Evolutionary conservation across 1,140 invertebrate species (phyloP).

Genomic region (Trachymyrmex cornetzi): DNA sequence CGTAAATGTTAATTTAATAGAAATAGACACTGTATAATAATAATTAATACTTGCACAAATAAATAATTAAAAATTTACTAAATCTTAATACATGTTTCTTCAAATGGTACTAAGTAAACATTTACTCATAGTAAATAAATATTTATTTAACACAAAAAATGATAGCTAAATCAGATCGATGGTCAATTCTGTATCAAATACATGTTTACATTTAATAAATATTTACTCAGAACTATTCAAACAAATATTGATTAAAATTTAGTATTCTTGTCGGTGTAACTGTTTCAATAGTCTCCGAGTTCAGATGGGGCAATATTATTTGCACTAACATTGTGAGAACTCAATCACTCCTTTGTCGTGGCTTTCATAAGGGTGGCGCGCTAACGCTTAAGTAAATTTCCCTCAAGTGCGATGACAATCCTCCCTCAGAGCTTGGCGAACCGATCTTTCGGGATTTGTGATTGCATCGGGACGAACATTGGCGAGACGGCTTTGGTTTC

Average conservation of each 20-base stretch:
- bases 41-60: too few species aligned
- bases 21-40: background rate
- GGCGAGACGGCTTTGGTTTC: conserved; percentile 38
- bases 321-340: background rate
- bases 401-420: conserved; percentile 44
- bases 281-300: background rate
- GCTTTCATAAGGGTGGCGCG: background rate
- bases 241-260: too few species aligned
- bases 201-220: too few species aligned
- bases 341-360: conserved; percentile 12
- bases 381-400: conserved; percentile 32
- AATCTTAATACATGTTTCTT: too few species aligned
- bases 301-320: background rate
- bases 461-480: conserved; percentile 43
- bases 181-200: too few species aligned
- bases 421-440: conserved; percentile 8
- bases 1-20: background rate
- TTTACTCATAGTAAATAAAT: too few species aligned
- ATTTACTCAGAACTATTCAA: too few species aligned
- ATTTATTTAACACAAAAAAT: too few species aligned
- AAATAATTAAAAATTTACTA: too few species aligned
- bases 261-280: too few species aligned
- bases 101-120: too few species aligned
- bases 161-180: too few species aligned
- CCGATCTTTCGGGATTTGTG: conserved; percentile 22